Percentiles rank a stretch among this genome's conserved stretches.
Evolutionary conservation across 2,888 invertebrate genomes (phyloP).

Genomic region (Drosophila emarginata): DNA sequence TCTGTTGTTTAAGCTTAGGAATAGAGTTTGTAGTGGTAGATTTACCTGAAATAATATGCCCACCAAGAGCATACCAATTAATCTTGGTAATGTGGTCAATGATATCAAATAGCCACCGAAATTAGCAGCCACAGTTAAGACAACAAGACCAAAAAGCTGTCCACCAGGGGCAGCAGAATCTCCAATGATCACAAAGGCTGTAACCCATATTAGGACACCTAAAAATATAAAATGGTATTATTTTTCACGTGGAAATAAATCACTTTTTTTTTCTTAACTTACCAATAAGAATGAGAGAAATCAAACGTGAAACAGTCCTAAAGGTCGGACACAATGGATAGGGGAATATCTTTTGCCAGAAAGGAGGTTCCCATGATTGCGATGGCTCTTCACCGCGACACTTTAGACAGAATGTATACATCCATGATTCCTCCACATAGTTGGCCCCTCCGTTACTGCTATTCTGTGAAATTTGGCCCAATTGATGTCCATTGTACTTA

Average conservation of each 20-base stretch:
- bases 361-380: conserved; percentile 91
- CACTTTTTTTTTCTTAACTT: conserved; percentile 43
- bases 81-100: conserved; percentile 90
- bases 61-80: conserved; percentile 93
- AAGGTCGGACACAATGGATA: conserved; percentile 93
- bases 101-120: conserved; percentile 92
- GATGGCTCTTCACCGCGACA: conserved; percentile 89
- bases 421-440: conserved; percentile 86
- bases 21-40: accelerated
- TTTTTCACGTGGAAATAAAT: no score
- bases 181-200: conserved; percentile 89
- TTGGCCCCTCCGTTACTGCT: conserved; percentile 49
- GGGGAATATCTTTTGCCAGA: conserved; percentile 91
- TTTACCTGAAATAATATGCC: conserved; percentile 87
- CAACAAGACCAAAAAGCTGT: conserved; percentile 89
- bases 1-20: no score
- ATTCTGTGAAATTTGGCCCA: conserved; percentile 34
- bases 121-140: conserved; percentile 89
- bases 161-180: conserved; percentile 92
- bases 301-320: conserved; percentile 90
- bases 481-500: conserved; percentile 72
- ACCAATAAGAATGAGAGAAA: conserved; percentile 89
- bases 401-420: conserved; percentile 91
- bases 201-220: conserved; percentile 89
- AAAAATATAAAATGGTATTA: not conserved